Evolutionary conservation across 2,797 vertebrate genomes (phyloP), one percentile per base, ranked within the genome.

Genomic region (Eulemur mongoz): DNA sequence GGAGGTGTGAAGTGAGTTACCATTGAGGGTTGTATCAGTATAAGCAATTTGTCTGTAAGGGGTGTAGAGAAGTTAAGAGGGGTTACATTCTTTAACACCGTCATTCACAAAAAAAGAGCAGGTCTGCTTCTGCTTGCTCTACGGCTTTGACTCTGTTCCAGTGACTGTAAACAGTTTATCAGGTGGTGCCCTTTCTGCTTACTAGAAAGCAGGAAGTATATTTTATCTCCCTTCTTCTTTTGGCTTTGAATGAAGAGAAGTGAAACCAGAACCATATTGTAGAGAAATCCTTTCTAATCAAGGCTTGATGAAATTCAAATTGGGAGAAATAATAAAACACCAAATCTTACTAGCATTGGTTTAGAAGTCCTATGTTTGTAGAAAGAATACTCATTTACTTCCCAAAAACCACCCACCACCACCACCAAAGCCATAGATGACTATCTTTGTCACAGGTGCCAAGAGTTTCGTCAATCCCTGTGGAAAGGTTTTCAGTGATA

Each of bases 1-100:
- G 52, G 95, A 98, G 93, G 98, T 99, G 98, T 98, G 97, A 99
- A 98, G 96, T 98, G 98, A 99, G 95, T 94, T 98, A 87, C 97
- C 98, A 81, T 90, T 98, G 98, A 98, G 98, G 97, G 92, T 95
- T 85, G 95, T 98, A 97, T 98, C 97, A 91, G 96, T 90, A 80
- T 92, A 93, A 98, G 97, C 98, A 98, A 98, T 97, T 97, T 97
- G 94, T 96, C 94, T 97, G 89, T 93, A 30, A 27, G 9, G 82
- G 93, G 98, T 98, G 98, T 98, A 94, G 98, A 98, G 98, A 97
- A 98, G 98, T 98, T 98, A 98, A 99, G 98, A 98, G 97, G 97
- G 95, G 95, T 98, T 96, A 95, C 97, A 97, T 98, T 98, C 97
- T 98, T 98, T 93, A 97, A 97, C 83, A 63, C 27, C 22, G 75